These are phyloP conservation scores for Ophion obscuratus DNA, from an alignment of 2,888 invertebrate species.

Conservation along the genomic window DNA sequence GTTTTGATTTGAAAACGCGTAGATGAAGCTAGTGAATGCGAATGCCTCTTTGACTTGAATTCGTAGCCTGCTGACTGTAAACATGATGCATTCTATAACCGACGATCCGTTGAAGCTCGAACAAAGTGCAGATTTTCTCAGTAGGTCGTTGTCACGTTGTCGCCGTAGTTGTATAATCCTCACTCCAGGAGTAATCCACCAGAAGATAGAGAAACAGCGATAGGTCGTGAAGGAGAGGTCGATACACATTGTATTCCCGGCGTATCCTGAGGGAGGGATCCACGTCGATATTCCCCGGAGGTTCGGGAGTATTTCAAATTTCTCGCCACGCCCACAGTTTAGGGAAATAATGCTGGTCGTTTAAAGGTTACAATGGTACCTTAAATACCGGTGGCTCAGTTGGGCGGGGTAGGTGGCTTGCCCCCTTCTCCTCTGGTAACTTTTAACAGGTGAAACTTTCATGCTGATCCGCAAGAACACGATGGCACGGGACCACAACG, in stretches of 20 bases:
- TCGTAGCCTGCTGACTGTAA: background rate
- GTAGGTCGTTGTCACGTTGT: conserved; percentile 45
- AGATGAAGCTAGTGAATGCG: background rate
- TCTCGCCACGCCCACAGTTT: conserved; percentile 79
- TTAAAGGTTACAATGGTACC: conserved; percentile 76
- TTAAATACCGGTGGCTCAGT: conserved; percentile 70
- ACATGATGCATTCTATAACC: background rate
- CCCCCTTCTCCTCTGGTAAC: conserved; percentile 8
- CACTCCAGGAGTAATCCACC: conserved; percentile 14
- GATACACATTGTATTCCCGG: conserved; percentile 34
- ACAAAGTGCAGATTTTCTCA: conserved; percentile 20
- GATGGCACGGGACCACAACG: conserved; percentile 23
- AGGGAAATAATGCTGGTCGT: conserved; percentile 79
- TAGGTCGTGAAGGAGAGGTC: conserved; percentile 37
- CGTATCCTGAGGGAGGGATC: conserved; percentile 32
- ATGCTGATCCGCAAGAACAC: conserved; percentile 39
- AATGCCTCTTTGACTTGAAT: background rate
- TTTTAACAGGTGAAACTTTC: conserved; percentile 59
- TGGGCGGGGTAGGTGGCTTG: conserved; percentile 50
- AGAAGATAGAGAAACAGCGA: conserved; percentile 17
- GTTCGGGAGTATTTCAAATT: conserved; percentile 62
- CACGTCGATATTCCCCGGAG: conserved; percentile 45
- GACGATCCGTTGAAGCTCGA: background rate
- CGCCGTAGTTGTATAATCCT: conserved; percentile 43
- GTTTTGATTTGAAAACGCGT: background rate